Evolutionary conservation across 2,888 invertebrate genomes (phyloP).

Genomic region (Lagria hirta): DNA sequence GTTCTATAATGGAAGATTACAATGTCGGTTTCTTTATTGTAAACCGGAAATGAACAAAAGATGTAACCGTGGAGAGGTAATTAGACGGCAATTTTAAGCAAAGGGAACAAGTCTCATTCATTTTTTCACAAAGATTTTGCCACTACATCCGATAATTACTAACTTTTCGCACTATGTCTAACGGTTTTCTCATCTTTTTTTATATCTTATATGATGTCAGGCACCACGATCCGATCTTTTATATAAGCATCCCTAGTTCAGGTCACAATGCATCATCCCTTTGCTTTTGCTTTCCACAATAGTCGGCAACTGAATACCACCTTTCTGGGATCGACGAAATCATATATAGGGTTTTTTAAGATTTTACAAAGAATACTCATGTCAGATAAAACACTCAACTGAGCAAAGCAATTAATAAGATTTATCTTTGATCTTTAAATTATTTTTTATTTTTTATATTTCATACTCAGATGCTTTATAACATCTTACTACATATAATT

Average conservation of each 20-base stretch:
- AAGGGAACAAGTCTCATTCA: constrained; percentile 15
- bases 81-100: constrained; percentile 16
- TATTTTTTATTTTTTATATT: too few relatives aligned
- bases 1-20: constrained; percentile 18
- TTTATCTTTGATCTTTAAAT: too few relatives aligned
- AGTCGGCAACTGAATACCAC: constrained; percentile 24
- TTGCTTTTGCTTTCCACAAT: constrained; percentile 14
- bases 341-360: too few relatives aligned
- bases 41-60: constrained; percentile 22
- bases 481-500: too few relatives aligned
- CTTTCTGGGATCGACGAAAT: too few relatives aligned
- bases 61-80: constrained; percentile 20
- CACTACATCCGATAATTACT: constrained; percentile 25
- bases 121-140: constrained; percentile 10
- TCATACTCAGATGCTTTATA: too few relatives aligned
- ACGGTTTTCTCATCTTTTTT: constrained; percentile 31
- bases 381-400: too few relatives aligned
- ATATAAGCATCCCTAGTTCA: constrained; percentile 33
- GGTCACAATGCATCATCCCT: constrained; percentile 32
- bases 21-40: constrained; percentile 11
- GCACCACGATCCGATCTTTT: constrained; percentile 32
- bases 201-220: constrained; percentile 11
- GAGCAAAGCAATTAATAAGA: too few relatives aligned
- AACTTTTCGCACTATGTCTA: constrained; percentile 27
- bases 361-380: too few relatives aligned